Evolutionary conservation across 2,113 vertebrate genomes (phyloP).

Genomic region (Pampusana beccarii): DNA sequence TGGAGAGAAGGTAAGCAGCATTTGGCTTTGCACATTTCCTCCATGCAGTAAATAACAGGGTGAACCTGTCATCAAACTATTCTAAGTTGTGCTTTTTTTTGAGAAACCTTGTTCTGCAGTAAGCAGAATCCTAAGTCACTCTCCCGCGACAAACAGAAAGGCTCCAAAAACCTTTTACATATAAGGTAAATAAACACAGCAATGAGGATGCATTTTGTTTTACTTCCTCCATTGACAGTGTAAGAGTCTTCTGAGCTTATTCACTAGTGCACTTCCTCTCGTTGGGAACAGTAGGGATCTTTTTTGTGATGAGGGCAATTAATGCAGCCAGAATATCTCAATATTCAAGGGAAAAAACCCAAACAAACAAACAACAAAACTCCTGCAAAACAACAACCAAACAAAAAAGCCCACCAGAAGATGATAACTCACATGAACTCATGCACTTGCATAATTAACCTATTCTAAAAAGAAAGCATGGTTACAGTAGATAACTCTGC

Average conservation of each 20-base stretch:
- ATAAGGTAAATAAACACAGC: neutral
- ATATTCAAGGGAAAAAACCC: neutral
- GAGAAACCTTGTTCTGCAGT: no score
- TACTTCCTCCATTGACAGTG: neutral
- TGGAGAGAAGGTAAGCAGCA: no score
- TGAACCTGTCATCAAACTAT: no score
- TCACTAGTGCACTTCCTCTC: neutral
- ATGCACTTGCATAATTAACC: neutral
- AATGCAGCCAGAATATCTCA: neutral
- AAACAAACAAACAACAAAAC: neutral
- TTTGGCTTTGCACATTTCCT: no score
- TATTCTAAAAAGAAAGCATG: neutral
- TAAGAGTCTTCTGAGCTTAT: neutral
- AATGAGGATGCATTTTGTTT: neutral
- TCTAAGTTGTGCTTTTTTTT: no score
- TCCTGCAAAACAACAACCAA: no score
- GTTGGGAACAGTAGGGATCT: neutral
- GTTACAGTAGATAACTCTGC: neutral
- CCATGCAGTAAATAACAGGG: no score
- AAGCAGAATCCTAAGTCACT: no score
- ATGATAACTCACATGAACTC: neutral
- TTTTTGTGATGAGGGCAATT: neutral
- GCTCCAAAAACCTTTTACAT: neutral
- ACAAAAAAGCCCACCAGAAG: neutral
- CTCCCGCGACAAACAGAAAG: neutral